Base-by-base conservation (phyloP, 2,888 invertebrate genomes). In the Drosophila austrosaltans region DNA sequence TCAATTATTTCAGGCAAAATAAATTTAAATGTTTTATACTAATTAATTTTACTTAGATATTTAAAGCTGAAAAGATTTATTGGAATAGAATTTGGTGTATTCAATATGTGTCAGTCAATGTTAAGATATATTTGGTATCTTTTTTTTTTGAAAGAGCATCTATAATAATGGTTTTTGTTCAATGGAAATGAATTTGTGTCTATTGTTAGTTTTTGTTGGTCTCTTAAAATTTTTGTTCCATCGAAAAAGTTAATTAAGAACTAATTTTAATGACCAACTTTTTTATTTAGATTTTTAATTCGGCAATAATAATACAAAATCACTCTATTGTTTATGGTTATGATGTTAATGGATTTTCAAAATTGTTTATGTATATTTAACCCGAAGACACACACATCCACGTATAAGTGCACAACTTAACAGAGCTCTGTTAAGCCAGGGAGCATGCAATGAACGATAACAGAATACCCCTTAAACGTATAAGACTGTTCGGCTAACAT, bases 341-440 rank as follows among this genome's bases (percentile, higher is more conserved):
- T 79, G 58, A 70, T 63, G 77, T 75, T 75, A 77, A 85, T 81
- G 79, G 76, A 73, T 73, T 73, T 67, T 44, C 16, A 66, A 72
- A 63, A 61, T 58, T 57, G 42, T 16, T 60, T 65, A 65, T 53
- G 66, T 61, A 58, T 42, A 28, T 66, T 32, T 30, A 39, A 16
- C 10, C 59, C 58, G 58, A 30, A 59, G 12, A 48, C 48, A 12
- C 22, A 25, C 12, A 12, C 22, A 25, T 3, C 8, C 44, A 16
- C 5, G 16, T 42, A 42, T 42, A 42, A 42, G 42, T 6, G 42
- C 42, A 16, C 0, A 42, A 5, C 42, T 40, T 42, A 42, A 42
- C 42, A 42, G 42, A 6, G n/a, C 42, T 5, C 42, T 42, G 42
- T 42, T 42, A 42, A 40, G n/a, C 3, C 3, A 40, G n/a, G 4